These are phyloP conservation scores for Epiblema foenella DNA, from an alignment of 2,888 invertebrate genomes.

Conservation along the genomic window DNA sequence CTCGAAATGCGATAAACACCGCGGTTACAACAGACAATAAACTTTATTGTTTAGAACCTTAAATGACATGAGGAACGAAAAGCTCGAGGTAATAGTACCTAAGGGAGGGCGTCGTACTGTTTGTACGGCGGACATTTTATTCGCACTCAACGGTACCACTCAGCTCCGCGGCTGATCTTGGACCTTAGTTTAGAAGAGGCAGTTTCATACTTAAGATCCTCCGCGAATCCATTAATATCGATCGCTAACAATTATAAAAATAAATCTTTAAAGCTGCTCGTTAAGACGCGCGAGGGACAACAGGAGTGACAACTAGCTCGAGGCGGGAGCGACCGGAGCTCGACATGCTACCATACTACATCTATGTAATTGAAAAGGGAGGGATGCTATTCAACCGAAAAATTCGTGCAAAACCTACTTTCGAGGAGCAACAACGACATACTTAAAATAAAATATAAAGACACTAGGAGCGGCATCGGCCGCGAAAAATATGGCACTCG, in stretches of 20 bases:
- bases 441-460: slow-evolving; percentile 1
- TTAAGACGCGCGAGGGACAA: slow-evolving; percentile 2
- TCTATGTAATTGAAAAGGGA: neutral
- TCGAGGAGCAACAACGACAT: neutral
- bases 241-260: slow-evolving; percentile 9
- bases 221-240: neutral
- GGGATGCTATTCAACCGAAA: neutral
- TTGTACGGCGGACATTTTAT: neutral
- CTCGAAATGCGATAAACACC: slow-evolving; percentile 8
- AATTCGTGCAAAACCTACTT: neutral
- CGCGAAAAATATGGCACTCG: slow-evolving; percentile 33
- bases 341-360: neutral
- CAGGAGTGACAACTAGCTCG: neutral
- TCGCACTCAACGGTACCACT: neutral
- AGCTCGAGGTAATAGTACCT: neutral
- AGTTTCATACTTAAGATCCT: neutral
- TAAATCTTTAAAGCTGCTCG: slow-evolving; percentile 21
- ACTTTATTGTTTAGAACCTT: slow-evolving; percentile 16
- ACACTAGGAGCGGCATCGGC: neutral
- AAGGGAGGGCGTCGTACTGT: neutral
- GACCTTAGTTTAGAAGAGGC: neutral
- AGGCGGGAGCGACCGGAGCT: neutral
- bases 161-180: neutral
- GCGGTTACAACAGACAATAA: slow-evolving; percentile 1
- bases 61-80: neutral